Evolutionary conservation across 1,140 invertebrate genomes (phyloP).

Genomic region (Bombyx mandarina): DNA sequence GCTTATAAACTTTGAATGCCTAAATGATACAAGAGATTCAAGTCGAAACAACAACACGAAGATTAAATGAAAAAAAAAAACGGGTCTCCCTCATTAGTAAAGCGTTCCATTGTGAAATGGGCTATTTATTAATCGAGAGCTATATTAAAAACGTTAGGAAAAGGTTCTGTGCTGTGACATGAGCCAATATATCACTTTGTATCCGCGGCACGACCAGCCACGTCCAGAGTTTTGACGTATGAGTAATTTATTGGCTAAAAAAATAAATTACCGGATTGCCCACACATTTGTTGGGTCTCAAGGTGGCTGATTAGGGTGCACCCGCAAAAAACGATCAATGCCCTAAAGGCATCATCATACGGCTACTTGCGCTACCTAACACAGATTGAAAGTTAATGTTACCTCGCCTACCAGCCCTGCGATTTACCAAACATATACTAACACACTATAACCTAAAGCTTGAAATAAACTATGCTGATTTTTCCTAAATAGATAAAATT

Average conservation of each 20-base stretch:
- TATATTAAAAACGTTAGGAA: constrained; percentile 55
- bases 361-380: constrained; percentile 37
- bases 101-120: constrained; percentile 35
- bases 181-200: constrained; percentile 62
- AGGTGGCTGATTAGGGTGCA: constrained; percentile 63
- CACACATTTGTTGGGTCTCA: constrained; percentile 59
- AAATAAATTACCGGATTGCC: constrained; percentile 67
- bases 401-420: no score
- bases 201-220: constrained; percentile 22
- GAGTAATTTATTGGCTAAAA: constrained; percentile 69
- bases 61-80: not conserved
- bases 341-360: constrained; percentile 40
- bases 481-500: no score
- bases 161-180: constrained; percentile 56
- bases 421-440: no score
- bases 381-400: constrained; percentile 14
- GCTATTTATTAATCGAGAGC: constrained; percentile 50
- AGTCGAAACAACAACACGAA: no score
- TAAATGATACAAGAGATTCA: no score
- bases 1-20: no score
- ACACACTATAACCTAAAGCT: no score
- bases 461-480: no score
- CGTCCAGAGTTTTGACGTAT: constrained; percentile 63
- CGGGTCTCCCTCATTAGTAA: constrained; percentile 25
- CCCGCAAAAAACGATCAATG: constrained; percentile 57